Conservation (phyloP, 2,113 vertebrate species). For the Notothenia rossii region DNA sequence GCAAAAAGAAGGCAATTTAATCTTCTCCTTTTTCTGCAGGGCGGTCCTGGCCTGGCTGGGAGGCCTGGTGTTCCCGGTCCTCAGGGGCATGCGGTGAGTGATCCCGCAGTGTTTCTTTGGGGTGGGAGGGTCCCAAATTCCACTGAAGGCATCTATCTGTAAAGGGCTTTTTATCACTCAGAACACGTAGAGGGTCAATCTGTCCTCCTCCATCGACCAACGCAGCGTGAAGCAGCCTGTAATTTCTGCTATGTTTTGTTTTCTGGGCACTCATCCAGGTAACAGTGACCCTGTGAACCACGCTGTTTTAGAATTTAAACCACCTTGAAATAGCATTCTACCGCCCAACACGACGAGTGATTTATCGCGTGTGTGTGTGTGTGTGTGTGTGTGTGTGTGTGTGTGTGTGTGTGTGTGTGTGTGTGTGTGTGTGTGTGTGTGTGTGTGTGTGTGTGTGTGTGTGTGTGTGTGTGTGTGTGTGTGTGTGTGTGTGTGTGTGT, state of each 20-base stretch:
- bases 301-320: slow-evolving; percentile 81
- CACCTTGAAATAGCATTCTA: slow-evolving; percentile 82
- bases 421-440: slow-evolving; percentile 33
- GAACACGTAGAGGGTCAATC: slow-evolving; percentile 46
- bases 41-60: slow-evolving; percentile 87
- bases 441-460: slow-evolving; percentile 40
- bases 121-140: neutral
- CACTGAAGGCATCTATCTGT: slow-evolving; percentile 16
- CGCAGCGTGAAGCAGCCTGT: slow-evolving; percentile 25
- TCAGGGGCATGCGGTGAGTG: slow-evolving; percentile 93
- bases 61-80: slow-evolving; percentile 89
- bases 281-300: slow-evolving; percentile 71
- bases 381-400: slow-evolving; percentile 41
- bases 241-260: slow-evolving; percentile 58
- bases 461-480: slow-evolving; percentile 17
- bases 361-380: slow-evolving; percentile 71
- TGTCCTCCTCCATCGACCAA: slow-evolving; percentile 35
- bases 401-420: slow-evolving; percentile 22
- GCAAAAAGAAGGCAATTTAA: slow-evolving; percentile 9
- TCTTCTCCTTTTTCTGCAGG: slow-evolving; percentile 80
- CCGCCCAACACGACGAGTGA: slow-evolving; percentile 60
- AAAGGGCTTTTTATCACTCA: slow-evolving; percentile 42
- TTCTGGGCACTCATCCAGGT: slow-evolving; percentile 72
- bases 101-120: slow-evolving; percentile 8
- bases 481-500: slow-evolving; percentile 22